Conservation (phyloP, 2,113 vertebrate genomes). For the Amazona vittata region DNA sequence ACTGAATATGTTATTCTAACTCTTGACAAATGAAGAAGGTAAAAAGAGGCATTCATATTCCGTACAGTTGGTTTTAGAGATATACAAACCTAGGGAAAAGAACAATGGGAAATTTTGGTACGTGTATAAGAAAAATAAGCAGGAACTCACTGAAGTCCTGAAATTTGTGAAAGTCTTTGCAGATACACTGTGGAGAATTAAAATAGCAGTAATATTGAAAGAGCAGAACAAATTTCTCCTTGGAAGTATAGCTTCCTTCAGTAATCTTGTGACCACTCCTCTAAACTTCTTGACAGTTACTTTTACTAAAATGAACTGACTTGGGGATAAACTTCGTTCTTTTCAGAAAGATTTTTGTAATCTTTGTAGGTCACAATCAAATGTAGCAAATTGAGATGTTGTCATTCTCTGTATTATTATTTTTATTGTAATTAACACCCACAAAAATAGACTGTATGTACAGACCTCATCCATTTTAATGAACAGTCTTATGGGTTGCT, state of each 20-base stretch:
- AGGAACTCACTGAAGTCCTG: background rate
- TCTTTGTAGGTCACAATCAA: background rate
- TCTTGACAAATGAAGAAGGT: background rate
- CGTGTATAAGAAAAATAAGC: background rate
- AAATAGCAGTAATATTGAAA: background rate
- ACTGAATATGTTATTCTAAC: background rate
- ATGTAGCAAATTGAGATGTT: background rate
- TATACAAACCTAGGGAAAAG: background rate
- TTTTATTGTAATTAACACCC: background rate
- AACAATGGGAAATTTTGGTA: background rate
- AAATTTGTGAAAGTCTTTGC: background rate
- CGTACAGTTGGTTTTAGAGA: background rate
- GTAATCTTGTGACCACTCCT: background rate
- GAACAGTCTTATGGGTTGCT: background rate
- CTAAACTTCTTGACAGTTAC: background rate
- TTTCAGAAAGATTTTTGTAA: background rate
- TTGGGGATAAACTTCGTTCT: background rate
- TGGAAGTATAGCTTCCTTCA: background rate
- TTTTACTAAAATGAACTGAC: background rate
- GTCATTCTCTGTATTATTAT: background rate
- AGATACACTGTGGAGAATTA: background rate
- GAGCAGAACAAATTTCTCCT: background rate
- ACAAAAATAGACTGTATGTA: background rate
- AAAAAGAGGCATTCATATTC: background rate
- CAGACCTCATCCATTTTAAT: background rate